Evolutionary conservation across 2,888 invertebrate genomes (phyloP).

Genomic region (Stenodera caucasica): DNA sequence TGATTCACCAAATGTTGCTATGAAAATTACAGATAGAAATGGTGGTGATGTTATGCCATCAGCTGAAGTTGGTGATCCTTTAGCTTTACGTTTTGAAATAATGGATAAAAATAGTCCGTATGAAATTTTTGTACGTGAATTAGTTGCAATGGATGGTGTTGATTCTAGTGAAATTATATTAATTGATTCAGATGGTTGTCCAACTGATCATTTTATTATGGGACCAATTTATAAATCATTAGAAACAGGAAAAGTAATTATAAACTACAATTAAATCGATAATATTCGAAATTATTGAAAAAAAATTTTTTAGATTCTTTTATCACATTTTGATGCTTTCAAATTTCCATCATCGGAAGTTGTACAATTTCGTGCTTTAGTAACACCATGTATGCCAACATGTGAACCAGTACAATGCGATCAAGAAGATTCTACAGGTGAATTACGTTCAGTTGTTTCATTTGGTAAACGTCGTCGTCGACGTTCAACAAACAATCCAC

Average conservation of each 20-base stretch:
- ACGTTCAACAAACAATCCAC: constrained; percentile 59
- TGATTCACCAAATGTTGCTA: constrained; percentile 92
- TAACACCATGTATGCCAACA: constrained; percentile 90
- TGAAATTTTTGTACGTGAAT: constrained; percentile 92
- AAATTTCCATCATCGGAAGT: constrained; percentile 95
- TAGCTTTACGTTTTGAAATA: constrained; percentile 89
- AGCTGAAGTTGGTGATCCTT: constrained; percentile 90
- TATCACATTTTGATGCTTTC: constrained; percentile 94
- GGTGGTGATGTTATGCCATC: constrained; percentile 83
- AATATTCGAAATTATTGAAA: neutral
- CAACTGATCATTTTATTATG: constrained; percentile 93
- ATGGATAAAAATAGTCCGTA: constrained; percentile 91
- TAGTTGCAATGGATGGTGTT: constrained; percentile 92
- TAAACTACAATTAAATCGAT: constrained; percentile 14
- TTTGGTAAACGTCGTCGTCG: constrained; percentile 78
- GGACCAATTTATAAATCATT: constrained; percentile 85
- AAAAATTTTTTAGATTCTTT: constrained; percentile 66
- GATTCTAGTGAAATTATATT: constrained; percentile 91
- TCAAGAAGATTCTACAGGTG: constrained; percentile 79
- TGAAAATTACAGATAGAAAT: constrained; percentile 86
- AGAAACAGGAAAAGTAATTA: constrained; percentile 73
- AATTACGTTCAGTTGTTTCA: constrained; percentile 78
- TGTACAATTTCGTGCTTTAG: constrained; percentile 93
- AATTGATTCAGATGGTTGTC: constrained; percentile 89
- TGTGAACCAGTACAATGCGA: constrained; percentile 93